Conservation (phyloP, 2,888 invertebrate genomes). For the Cephonodes hylas region DNA sequence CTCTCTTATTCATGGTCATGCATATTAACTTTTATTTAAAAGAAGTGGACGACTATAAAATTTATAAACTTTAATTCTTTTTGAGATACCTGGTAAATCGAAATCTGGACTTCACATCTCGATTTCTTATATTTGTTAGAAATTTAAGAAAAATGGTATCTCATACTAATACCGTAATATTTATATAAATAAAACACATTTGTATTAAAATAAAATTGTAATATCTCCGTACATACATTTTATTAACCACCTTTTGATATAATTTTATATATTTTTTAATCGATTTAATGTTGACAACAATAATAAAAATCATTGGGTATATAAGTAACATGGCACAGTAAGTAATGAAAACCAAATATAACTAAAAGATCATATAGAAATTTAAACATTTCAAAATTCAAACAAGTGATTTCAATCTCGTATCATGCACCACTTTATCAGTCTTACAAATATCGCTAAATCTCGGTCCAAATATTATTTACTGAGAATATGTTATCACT, state of each 20-base stretch:
- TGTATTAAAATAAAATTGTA: conserved; percentile 4
- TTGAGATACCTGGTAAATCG: no score
- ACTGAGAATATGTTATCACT: conserved; percentile 6
- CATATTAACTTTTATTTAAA: no score
- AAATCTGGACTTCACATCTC: no score
- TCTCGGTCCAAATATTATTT: not conserved
- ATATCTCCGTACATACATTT: not conserved
- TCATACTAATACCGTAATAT: no score
- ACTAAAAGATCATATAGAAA: not conserved
- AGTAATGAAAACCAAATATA: not conserved
- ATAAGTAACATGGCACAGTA: not conserved
- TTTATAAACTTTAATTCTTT: no score
- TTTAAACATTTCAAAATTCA: not conserved
- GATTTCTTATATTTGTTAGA: no score
- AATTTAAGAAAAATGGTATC: no score
- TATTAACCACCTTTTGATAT: not conserved
- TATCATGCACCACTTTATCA: conserved; percentile 9
- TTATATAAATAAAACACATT: not conserved
- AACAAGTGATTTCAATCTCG: conserved; percentile 11
- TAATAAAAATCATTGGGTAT: not conserved
- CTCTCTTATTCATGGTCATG: no score
- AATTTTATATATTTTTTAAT: not conserved
- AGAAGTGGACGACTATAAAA: no score
- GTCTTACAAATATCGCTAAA: conserved; percentile 13
- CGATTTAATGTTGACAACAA: not conserved